phyloP scores from a whole-genome alignment of 2,797 vertebrate genomes.

The Pseudochromis fuscus region DNA sequence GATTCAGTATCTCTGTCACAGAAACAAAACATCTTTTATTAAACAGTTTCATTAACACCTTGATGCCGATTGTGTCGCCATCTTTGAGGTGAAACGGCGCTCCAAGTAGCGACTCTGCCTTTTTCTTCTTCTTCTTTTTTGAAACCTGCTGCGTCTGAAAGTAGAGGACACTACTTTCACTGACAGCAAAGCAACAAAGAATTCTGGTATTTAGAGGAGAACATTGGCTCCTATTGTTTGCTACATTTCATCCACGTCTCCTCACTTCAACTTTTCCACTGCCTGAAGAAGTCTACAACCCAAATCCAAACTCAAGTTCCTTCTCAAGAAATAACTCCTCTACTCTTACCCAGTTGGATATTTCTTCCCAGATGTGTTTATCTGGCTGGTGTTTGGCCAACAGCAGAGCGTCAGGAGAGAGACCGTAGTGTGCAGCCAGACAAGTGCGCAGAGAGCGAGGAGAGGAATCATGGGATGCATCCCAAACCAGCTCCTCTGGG shows the following conservation, averaged over 20 bases:
- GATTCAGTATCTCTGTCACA: slow-evolving; percentile 2
- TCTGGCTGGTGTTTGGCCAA: slow-evolving; percentile 94
- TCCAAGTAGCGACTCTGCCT: slow-evolving; percentile 88
- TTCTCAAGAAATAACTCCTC: background rate
- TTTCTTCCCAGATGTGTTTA: slow-evolving; percentile 91
- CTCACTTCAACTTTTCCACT: background rate
- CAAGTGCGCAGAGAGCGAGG: slow-evolving; percentile 81
- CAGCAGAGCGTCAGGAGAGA: slow-evolving; percentile 89
- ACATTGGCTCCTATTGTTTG: background rate
- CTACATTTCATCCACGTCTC: background rate
- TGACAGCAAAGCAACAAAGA: background rate
- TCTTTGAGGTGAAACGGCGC: slow-evolving; percentile 92
- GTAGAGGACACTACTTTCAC: slow-evolving; percentile 2
- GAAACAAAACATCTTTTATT: background rate
- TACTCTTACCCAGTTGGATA: slow-evolving; percentile 89
- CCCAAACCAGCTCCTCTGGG: slow-evolving; percentile 90
- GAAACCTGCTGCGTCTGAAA: slow-evolving; percentile 91
- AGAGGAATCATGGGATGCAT: slow-evolving; percentile 87
- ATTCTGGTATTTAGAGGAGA: background rate
- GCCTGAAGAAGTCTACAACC: too few species aligned
- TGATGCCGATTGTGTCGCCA: slow-evolving; percentile 91
- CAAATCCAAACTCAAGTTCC: too few species aligned
- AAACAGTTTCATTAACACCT: slow-evolving; percentile 81
- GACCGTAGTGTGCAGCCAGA: slow-evolving; percentile 86
- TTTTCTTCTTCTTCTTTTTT: slow-evolving; percentile 93